phyloP scores from a whole-genome alignment of 2,888 invertebrate species.

The Dryadula phaetusa region DNA sequence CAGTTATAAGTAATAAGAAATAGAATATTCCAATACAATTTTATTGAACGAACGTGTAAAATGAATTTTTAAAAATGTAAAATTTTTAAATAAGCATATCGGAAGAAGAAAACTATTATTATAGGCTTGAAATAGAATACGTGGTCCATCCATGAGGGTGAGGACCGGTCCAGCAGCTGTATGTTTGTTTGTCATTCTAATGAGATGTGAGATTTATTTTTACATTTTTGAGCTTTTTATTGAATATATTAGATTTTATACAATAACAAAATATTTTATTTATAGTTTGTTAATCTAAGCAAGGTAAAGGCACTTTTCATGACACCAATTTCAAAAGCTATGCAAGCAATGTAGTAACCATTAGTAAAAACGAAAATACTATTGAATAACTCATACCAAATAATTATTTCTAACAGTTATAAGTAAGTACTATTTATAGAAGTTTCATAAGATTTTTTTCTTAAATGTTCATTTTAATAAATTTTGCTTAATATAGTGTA shows the following conservation, averaged over 20 bases:
- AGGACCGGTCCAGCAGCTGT: conserved; percentile 75
- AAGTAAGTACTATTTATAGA: too few relatives aligned
- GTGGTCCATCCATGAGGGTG: conserved; percentile 37
- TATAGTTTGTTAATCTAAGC: background rate
- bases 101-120: conserved; percentile 26
- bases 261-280: too few relatives aligned
- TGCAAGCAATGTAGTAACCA: too few relatives aligned
- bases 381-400: too few relatives aligned
- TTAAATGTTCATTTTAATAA: background rate
- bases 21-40: background rate
- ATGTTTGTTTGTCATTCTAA: conserved; percentile 58
- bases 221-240: conserved; percentile 43
- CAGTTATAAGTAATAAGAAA: background rate
- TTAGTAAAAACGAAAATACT: too few relatives aligned
- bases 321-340: too few relatives aligned
- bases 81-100: conserved; percentile 32
- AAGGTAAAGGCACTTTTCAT: background rate
- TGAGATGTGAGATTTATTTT: conserved; percentile 48
- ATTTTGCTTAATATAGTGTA: background rate
- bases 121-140: conserved; percentile 18
- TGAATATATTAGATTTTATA: background rate
- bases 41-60: background rate
- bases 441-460: background rate
- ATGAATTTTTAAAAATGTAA: background rate
- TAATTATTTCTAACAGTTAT: too few relatives aligned